These are phyloP conservation scores for Dryadula phaetusa DNA, from an alignment of 2,888 invertebrate genomes.

Conservation along the genomic window DNA sequence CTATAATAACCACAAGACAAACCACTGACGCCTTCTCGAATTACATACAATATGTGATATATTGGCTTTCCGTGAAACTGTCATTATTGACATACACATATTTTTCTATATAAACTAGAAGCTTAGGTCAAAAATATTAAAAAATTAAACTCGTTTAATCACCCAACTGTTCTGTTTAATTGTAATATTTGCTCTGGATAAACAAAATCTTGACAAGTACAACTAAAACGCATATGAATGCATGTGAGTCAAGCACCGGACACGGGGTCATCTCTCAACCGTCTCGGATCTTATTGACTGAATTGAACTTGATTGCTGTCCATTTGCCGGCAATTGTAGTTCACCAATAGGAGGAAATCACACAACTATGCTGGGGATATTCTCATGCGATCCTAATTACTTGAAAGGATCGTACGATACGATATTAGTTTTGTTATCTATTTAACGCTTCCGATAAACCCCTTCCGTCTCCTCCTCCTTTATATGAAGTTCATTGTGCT, in stretches of 20 bases:
- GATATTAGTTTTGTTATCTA: constrained; percentile 52
- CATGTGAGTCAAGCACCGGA: constrained; percentile 48
- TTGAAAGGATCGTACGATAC: constrained; percentile 62
- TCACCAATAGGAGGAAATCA: constrained; percentile 65
- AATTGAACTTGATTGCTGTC: constrained; percentile 79
- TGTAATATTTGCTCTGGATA: neutral
- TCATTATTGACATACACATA: too few species aligned
- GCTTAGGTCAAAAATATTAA: neutral
- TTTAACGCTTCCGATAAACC: constrained; percentile 40
- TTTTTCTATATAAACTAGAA: neutral
- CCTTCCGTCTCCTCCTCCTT: constrained; percentile 30
- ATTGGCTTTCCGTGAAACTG: constrained; percentile 10
- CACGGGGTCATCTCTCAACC: constrained; percentile 50
- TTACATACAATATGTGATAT: constrained; percentile 27
- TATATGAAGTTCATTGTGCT: constrained; percentile 22
- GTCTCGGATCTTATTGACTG: constrained; percentile 73
- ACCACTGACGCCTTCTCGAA: constrained; percentile 30
- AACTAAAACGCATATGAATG: constrained; percentile 34
- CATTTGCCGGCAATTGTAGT: constrained; percentile 77
- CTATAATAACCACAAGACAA: constrained; percentile 32
- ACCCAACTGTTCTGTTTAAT: neutral
- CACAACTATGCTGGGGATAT: constrained; percentile 68
- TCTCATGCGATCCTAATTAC: constrained; percentile 74
- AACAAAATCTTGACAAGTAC: neutral
- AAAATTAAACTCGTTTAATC: neutral